Evolutionary conservation across 2,113 vertebrate genomes (phyloP).

Genomic region (Crotalus tigris): DNA sequence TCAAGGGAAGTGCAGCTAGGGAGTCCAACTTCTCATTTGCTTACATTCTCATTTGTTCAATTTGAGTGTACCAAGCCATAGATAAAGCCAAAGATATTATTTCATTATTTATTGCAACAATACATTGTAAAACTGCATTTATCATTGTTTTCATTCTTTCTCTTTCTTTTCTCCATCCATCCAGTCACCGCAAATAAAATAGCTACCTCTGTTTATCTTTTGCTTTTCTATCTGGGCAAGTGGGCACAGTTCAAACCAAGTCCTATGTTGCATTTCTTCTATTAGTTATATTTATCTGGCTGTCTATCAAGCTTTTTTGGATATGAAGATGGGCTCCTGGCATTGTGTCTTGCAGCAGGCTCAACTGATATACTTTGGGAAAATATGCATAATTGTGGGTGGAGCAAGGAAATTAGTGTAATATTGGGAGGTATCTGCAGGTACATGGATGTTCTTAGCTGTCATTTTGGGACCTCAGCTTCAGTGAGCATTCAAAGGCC

Average conservation of each 20-base stretch:
- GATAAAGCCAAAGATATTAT: not conserved
- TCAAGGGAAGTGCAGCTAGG: constrained; percentile 15
- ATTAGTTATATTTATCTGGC: not conserved
- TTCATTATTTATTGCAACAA: not conserved
- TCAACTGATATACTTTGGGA: not conserved
- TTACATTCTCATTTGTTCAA: not conserved
- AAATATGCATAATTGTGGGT: not conserved
- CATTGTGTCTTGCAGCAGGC: not conserved
- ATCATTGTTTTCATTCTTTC: not conserved
- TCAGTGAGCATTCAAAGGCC: too few relatives aligned
- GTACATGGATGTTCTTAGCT: too few relatives aligned
- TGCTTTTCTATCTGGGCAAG: not conserved
- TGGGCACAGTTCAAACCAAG: not conserved
- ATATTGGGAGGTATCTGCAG: not conserved
- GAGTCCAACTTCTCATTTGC: not conserved
- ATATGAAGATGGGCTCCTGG: not conserved
- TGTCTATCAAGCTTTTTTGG: not conserved
- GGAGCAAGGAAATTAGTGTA: not conserved
- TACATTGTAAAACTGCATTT: not conserved
- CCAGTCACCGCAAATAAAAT: not conserved
- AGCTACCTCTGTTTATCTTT: not conserved
- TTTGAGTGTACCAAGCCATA: not conserved
- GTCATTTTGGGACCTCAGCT: too few relatives aligned
- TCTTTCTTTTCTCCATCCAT: not conserved
- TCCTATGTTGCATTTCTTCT: not conserved